phyloP scores from a whole-genome alignment of 2,888 invertebrate species.

The Nomada fucata region DNA sequence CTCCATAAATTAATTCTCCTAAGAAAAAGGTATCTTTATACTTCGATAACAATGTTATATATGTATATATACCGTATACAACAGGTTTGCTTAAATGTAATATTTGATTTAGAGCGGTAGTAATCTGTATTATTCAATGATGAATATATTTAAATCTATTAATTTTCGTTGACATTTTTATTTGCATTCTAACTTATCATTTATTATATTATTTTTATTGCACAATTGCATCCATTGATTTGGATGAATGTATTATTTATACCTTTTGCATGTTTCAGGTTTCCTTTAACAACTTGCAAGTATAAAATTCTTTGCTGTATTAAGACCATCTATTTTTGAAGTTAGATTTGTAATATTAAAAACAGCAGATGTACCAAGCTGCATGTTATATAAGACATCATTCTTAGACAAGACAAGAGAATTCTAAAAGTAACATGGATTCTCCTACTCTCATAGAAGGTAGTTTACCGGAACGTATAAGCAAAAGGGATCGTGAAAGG shows the following conservation, averaged over 20 bases:
- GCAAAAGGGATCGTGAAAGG: slow-evolving; percentile 87
- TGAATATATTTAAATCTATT: neutral
- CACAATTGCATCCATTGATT: neutral
- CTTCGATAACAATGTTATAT: neutral
- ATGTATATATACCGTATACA: neutral
- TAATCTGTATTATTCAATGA: neutral
- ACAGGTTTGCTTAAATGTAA: neutral
- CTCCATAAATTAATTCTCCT: slow-evolving; percentile 86
- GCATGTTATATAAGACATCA: slow-evolving; percentile 2
- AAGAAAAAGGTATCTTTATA: slow-evolving; percentile 79
- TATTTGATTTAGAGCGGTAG: neutral
- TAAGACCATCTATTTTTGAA: slow-evolving; percentile 3
- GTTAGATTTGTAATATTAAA: slow-evolving; percentile 28
- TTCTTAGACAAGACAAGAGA: slow-evolving; percentile 61
- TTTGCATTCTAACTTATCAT: neutral
- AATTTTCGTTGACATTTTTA: neutral
- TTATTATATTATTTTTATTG: neutral
- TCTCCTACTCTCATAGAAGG: slow-evolving; percentile 79
- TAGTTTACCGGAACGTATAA: slow-evolving; percentile 84
- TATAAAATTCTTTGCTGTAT: slow-evolving; percentile 14
- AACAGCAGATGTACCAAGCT: slow-evolving; percentile 12
- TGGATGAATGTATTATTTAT: neutral
- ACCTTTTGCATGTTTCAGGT: slow-evolving; percentile 19
- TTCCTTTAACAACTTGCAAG: neutral
- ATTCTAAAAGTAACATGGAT: slow-evolving; percentile 72